phyloP scores from a whole-genome alignment of 2,888 invertebrate species.

The Parapristionchus giblindavisi region DNA sequence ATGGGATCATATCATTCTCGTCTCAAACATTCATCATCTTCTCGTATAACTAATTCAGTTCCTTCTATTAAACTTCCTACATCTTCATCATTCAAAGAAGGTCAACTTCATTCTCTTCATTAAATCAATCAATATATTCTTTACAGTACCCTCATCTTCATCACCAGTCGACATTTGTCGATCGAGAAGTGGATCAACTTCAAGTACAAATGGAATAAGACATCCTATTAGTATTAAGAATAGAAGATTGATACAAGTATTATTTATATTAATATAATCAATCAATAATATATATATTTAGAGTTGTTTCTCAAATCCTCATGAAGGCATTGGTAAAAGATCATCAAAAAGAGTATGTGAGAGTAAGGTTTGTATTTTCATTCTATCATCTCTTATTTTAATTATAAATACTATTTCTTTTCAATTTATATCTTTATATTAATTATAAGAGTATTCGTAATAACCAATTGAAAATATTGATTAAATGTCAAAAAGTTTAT shows the following conservation, averaged over 20 bases:
- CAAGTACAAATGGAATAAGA: constrained; percentile 38
- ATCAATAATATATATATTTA: constrained; percentile 26
- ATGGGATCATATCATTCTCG: constrained; percentile 44
- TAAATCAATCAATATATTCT: not conserved
- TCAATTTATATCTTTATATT: too few species aligned
- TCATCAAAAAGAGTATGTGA: constrained; percentile 60
- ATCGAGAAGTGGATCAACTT: constrained; percentile 41
- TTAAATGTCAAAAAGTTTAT: too few species aligned
- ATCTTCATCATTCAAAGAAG: constrained; percentile 39
- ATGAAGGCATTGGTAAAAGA: constrained; percentile 58
- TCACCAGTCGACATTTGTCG: constrained; percentile 13
- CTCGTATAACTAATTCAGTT: constrained; percentile 26
- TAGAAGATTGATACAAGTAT: constrained; percentile 55
- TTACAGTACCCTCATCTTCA: not conserved
- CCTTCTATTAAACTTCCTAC: constrained; percentile 42
- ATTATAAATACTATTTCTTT: too few species aligned
- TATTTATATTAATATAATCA: not conserved
- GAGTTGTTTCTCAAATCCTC: constrained; percentile 64
- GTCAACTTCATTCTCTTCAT: constrained; percentile 23
- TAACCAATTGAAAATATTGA: too few species aligned
- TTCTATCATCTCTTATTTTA: too few species aligned
- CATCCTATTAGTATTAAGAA: constrained; percentile 48
- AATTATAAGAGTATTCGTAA: too few species aligned
- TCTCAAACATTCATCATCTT: constrained; percentile 34
- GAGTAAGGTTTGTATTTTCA: constrained; percentile 29